A percentile compares a stretch with the other conserved stretches of the same genome.
These are phyloP conservation scores for Lucilia sericata DNA, from an alignment of 1,140 invertebrate species.

Conservation along the genomic window DNA sequence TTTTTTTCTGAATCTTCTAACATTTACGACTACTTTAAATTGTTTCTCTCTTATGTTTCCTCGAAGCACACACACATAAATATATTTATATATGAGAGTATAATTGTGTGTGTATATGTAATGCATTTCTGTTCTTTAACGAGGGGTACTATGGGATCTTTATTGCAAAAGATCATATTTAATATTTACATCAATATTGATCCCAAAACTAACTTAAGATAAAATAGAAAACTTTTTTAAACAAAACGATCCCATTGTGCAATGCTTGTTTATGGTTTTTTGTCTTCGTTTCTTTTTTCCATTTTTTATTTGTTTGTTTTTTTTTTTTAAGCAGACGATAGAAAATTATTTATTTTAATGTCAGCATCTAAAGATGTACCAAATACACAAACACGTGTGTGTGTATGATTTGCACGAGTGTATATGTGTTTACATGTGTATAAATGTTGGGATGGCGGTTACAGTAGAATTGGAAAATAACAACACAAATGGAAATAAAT, in stretches of 20 bases:
- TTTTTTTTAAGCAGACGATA: constrained; percentile 28
- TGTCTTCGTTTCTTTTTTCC: background rate
- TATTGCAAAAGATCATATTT: too few species aligned
- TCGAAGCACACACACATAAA: background rate
- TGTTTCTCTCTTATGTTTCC: background rate
- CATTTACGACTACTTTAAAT: background rate
- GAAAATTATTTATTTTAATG: constrained; percentile 42
- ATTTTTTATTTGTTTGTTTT: background rate
- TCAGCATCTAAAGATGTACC: constrained; percentile 37
- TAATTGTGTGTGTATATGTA: background rate
- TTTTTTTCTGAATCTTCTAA: constrained; percentile 13
- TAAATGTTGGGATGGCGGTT: background rate
- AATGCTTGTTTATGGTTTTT: constrained; percentile 10
- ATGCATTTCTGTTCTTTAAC: background rate
- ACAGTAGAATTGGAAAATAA: background rate
- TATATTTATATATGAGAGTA: too few species aligned
- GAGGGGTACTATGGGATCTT: background rate
- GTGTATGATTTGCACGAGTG: background rate
- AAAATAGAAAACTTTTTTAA: too few species aligned
- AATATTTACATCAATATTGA: too few species aligned
- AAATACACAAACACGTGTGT: background rate
- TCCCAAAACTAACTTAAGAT: too few species aligned
- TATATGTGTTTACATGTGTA: background rate
- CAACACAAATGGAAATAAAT: background rate
- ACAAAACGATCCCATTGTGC: background rate